Conservation (phyloP, 2,113 vertebrate genomes). For the Odobenus rosmarus region DNA sequence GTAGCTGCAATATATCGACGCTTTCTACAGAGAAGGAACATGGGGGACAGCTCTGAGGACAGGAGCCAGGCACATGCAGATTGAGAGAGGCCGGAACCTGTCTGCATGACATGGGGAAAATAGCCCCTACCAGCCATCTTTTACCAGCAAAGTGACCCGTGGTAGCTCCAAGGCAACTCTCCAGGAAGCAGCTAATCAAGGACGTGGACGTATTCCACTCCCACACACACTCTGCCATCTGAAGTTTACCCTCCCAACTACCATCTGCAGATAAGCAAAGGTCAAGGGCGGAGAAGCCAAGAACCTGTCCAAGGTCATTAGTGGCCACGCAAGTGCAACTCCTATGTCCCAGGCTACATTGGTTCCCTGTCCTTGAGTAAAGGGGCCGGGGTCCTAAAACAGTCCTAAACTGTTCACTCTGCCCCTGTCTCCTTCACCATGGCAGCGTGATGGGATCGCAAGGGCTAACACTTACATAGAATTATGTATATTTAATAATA, state of each 20-base stretch:
- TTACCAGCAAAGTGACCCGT: not conserved
- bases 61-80: not conserved
- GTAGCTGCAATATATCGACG: not conserved
- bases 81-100: not conserved
- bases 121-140: not conserved
- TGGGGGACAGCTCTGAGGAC: not conserved
- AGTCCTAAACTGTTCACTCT: not conserved
- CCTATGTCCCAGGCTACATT: not conserved
- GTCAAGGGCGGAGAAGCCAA: slow-evolving; percentile 19
- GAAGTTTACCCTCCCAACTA: not conserved
- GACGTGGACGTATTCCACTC: not conserved
- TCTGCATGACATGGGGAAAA: not conserved
- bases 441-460: fast-evolving
- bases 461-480: not conserved
- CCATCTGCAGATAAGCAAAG: not conserved
- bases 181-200: not conserved
- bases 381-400: not conserved
- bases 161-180: not conserved
- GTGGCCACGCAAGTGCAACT: not conserved
- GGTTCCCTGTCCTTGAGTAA: not conserved
- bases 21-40: not conserved
- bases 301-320: not conserved
- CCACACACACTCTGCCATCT: not conserved
- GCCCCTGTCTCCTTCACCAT: not conserved
- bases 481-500: not conserved